Percentiles rank a stretch among this genome's conserved stretches.
Conservation (phyloP, 2,113 vertebrate species). For the Willisornis vidua region DNA sequence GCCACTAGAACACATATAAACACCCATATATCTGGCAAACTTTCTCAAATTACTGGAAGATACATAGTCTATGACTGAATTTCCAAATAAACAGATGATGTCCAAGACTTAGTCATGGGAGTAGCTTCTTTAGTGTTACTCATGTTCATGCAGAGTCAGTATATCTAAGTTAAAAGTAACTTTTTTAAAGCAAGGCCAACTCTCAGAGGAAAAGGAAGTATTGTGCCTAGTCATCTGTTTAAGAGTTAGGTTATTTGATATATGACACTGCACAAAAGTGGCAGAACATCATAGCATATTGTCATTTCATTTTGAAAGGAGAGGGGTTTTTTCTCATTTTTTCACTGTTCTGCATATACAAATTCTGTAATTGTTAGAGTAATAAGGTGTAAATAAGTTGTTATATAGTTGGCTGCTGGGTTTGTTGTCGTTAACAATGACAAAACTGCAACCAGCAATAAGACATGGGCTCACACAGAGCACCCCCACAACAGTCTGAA, state of each 20-base stretch:
- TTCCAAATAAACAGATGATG: not conserved
- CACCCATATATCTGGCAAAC: not conserved
- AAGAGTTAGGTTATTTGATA: not conserved
- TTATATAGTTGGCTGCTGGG: not conserved
- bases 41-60: not conserved
- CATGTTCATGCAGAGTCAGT: not conserved
- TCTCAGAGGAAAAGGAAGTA: accelerated
- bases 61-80: not conserved
- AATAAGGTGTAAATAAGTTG: not conserved
- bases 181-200: not conserved
- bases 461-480: not conserved
- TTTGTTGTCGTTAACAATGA: not conserved
- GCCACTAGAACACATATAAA: not conserved
- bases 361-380: not conserved
- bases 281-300: not conserved
- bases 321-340: not conserved
- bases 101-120: not conserved
- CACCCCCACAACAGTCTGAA: not conserved
- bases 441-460: not conserved
- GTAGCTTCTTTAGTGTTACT: not conserved
- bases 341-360: not conserved
- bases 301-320: not conserved
- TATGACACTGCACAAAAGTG: not conserved
- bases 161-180: not conserved
- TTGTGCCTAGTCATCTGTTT: not conserved